A percentile compares a stretch with the other conserved stretches of the same genome.
These are phyloP conservation scores for Apostichopus leukothele DNA, from an alignment of 53 echinoderm and acorn worm genomes.

Conservation along the genomic window DNA sequence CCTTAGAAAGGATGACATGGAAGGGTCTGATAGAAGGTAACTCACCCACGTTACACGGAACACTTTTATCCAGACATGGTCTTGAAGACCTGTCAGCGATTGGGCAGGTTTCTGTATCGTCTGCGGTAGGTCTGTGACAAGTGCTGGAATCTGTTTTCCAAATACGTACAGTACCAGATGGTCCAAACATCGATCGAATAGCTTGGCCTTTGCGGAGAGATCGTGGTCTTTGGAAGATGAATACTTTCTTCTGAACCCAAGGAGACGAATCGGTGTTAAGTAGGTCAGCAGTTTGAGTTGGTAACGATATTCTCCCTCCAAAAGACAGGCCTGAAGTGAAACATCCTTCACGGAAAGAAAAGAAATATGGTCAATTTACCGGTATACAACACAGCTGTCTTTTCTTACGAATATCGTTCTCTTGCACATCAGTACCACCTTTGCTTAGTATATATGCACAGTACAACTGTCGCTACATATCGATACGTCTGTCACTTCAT, in stretches of 20 bases:
- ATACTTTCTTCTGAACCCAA: background rate
- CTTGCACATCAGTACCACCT: no score
- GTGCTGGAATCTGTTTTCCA: background rate
- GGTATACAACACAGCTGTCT: no score
- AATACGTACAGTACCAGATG: background rate
- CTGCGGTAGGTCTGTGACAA: background rate
- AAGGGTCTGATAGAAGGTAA: background rate
- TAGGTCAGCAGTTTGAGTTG: background rate
- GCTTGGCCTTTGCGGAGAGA: background rate
- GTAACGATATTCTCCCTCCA: background rate
- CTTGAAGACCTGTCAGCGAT: background rate
- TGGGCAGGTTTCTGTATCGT: background rate
- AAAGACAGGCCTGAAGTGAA: background rate
- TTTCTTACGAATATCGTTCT: no score
- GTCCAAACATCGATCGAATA: background rate
- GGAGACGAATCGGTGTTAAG: background rate
- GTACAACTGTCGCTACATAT: no score
- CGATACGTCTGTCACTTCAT: no score
- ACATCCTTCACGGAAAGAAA: background rate
- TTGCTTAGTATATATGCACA: no score
- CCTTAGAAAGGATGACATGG: no score
- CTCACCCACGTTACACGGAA: background rate
- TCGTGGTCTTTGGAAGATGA: conserved; percentile 2
- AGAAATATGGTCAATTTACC: no score
- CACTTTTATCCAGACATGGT: background rate